phyloP scores from a whole-genome alignment of 1,140 invertebrate genomes.

The Heterodera schachtii region DNA sequence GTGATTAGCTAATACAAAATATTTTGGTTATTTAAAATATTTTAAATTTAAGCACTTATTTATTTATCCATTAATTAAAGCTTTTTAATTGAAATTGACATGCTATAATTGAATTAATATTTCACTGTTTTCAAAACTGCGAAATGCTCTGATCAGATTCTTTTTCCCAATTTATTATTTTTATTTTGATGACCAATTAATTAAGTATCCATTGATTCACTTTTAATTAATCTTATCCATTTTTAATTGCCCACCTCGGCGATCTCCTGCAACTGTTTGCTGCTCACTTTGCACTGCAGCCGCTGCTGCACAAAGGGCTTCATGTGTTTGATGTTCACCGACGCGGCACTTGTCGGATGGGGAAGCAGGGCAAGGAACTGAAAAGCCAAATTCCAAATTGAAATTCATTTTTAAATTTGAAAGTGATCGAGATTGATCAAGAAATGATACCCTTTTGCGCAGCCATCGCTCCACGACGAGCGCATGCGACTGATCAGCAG shows the following conservation, averaged over 20 bases:
- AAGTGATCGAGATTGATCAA: background rate
- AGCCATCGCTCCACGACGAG: conserved; percentile 59
- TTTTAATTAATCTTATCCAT: background rate
- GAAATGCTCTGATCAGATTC: too few relatives aligned
- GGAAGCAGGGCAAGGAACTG: conserved; percentile 23
- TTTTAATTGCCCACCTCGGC: conserved; percentile 43
- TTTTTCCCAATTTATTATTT: too few relatives aligned
- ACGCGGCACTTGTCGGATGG: conserved; percentile 37
- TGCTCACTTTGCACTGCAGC: conserved; percentile 61
- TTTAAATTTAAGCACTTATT: too few relatives aligned
- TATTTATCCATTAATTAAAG: too few relatives aligned
- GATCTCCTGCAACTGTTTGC: conserved; percentile 60
- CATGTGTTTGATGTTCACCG: conserved; percentile 61
- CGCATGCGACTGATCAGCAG: conserved; percentile 48
- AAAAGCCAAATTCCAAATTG: background rate
- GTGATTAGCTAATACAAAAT: conserved; percentile 1
- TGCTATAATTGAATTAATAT: too few relatives aligned
- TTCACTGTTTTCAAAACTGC: too few relatives aligned
- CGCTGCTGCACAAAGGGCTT: conserved; percentile 64
- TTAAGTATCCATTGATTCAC: too few relatives aligned
- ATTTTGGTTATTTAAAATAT: background rate
- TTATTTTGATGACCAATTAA: too few relatives aligned
- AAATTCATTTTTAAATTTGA: background rate
- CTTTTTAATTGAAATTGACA: too few relatives aligned
- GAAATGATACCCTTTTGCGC: conserved; percentile 53